These are phyloP conservation scores for Miltochrista miniata DNA, from an alignment of 2,888 invertebrate genomes.

Conservation along the genomic window DNA sequence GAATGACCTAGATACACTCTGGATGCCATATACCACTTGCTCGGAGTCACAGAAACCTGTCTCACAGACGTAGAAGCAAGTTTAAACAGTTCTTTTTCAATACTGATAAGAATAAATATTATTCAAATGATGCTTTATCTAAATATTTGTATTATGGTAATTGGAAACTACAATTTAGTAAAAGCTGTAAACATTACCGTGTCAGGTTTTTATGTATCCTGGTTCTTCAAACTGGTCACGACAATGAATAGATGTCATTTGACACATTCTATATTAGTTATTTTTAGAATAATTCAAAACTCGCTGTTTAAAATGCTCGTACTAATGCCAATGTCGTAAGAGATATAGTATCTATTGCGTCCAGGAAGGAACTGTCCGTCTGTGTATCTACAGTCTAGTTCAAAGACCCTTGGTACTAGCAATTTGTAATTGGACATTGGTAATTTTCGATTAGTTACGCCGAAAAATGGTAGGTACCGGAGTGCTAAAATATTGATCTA, in stretches of 20 bases:
- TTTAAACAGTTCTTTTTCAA: background rate
- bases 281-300: background rate
- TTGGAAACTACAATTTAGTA: background rate
- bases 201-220: slow-evolving; percentile 1
- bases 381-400: too few species aligned
- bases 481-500: too few species aligned
- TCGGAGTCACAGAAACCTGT: too few species aligned
- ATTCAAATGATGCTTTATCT: background rate
- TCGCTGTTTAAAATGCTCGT: background rate
- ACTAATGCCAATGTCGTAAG: background rate
- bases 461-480: too few species aligned
- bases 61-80: background rate
- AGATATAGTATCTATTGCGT: too few species aligned
- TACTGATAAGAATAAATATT: too few species aligned
- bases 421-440: too few species aligned
- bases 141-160: slow-evolving; percentile 3
- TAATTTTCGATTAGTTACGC: too few species aligned
- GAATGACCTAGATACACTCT: too few species aligned
- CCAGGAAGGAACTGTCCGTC: too few species aligned
- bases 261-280: background rate
- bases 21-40: too few species aligned
- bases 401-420: too few species aligned
- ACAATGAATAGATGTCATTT: slow-evolving; percentile 7
- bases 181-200: background rate
- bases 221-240: background rate